These are phyloP conservation scores for Eulacestoma nigropectus DNA, from an alignment of 2,113 vertebrate species.

Conservation along the genomic window DNA sequence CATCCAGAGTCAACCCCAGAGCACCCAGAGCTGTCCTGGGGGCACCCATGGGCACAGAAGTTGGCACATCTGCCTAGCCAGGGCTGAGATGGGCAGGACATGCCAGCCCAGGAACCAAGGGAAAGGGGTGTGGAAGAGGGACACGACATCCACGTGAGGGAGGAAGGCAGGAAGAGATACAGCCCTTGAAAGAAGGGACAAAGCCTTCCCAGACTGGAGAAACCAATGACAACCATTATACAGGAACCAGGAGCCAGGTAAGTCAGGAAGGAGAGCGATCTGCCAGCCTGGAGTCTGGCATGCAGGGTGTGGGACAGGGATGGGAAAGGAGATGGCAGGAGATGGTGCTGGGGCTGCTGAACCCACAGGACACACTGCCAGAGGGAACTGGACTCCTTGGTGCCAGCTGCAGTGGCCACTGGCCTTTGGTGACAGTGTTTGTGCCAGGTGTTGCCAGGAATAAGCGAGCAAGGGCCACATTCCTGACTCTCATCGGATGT, in stretches of 20 bases:
- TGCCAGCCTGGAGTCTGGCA: background rate
- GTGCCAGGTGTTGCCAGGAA: background rate
- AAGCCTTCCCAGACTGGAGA: background rate
- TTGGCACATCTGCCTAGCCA: background rate
- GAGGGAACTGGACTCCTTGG: background rate
- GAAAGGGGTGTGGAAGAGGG: background rate
- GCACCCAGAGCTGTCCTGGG: background rate
- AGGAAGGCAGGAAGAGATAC: background rate
- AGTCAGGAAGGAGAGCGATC: background rate
- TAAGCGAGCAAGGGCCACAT: background rate
- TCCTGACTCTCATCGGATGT: rapidly evolving
- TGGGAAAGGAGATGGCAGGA: background rate
- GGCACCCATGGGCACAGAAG: background rate
- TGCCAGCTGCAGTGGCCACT: background rate
- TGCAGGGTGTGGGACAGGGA: background rate
- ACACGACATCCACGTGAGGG: rapidly evolving
- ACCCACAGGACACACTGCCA: rapidly evolving
- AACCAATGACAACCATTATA: background rate
- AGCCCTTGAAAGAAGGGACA: background rate
- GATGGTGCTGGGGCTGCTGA: background rate
- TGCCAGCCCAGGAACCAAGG: background rate
- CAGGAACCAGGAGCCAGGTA: background rate
- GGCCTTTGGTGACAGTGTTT: background rate
- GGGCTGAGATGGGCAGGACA: background rate
- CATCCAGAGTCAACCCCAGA: background rate